A percentile compares a stretch with the other conserved stretches of the same genome.
Conservation (phyloP, 2,888 invertebrate species). For the Parapristionchus giblindavisi region DNA sequence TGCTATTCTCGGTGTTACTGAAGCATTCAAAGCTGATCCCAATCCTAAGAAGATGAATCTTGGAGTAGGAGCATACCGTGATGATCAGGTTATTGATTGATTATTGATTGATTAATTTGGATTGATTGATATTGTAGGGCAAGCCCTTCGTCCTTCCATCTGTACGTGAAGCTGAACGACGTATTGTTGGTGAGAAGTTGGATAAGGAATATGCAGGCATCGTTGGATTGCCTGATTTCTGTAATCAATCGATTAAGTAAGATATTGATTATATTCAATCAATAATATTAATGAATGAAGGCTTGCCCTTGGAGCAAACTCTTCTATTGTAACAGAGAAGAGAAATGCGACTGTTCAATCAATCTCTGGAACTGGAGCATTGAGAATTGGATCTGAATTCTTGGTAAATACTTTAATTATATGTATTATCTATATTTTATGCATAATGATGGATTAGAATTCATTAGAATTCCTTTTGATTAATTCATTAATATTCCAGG, state of each 20-base stretch:
- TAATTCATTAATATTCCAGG: constrained; percentile 53
- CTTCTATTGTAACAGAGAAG: constrained; percentile 73
- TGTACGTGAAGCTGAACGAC: constrained; percentile 86
- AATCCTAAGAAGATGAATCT: constrained; percentile 95
- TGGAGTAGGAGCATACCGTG: constrained; percentile 84
- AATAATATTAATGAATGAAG: constrained; percentile 22
- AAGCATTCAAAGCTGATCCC: constrained; percentile 85
- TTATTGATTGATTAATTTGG: neutral
- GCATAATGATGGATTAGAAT: neutral
- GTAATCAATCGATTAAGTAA: constrained; percentile 18
- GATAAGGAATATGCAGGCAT: constrained; percentile 97
- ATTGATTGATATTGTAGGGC: constrained; percentile 74
- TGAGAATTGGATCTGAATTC: constrained; percentile 91
- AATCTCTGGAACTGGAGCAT: constrained; percentile 93
- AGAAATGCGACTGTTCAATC: constrained; percentile 80
- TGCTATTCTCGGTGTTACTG: constrained; percentile 90
- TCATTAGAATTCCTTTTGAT: neutral
- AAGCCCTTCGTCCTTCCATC: constrained; percentile 98
- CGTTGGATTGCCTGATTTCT: constrained; percentile 75
- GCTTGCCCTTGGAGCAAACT: constrained; percentile 85
- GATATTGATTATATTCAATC: neutral
- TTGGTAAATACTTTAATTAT: constrained; percentile 72
- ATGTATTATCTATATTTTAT: neutral
- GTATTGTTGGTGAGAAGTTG: constrained; percentile 79
- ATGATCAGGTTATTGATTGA: constrained; percentile 78